Evolutionary conservation across 2,888 invertebrate genomes (phyloP), one percentile per base, ranked within the genome.

Genomic region (Eurytoma californica): DNA sequence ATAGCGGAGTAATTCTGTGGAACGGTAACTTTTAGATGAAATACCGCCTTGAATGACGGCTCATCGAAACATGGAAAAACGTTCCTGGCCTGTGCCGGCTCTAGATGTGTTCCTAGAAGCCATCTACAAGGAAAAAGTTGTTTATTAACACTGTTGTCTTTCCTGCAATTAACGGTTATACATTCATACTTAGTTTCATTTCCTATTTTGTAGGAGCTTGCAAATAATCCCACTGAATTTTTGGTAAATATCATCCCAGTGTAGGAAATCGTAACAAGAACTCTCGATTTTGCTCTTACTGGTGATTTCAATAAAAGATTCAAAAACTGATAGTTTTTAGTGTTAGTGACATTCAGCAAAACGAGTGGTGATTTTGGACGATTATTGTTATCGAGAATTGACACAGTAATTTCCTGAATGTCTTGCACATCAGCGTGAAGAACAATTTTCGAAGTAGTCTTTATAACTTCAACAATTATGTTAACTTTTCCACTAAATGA

Each of bases 1-100:
- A 74, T 24, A 14, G 60, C 74, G 9, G 58, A 20, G 20, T 74
- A 74, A 30, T 58, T 66, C 51, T 66, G 4, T 7, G 67, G 74
- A 18, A 51, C 55, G 18, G 14, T 30, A 3, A 74, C 74, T 9
- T 9, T 74, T 3, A 74, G 3, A 3, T 74, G 28, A 18, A 74
- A 74, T 5, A 30, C 20, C 4, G 74, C 74, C 55, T 60, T 74
- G 0, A 74, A 67, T 7, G 47, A 55, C 9, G 74, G 74, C 9
- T 74, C 74, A 20, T 74, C 74, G 18, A 74, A 74, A 20, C 67
- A 74, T 3, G 74, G 74, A 30, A 74, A 67, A 14, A 67, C 24
- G 0, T 28, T 28, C 24, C 74, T 51, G 0, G 74, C 74, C 14
- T n/a, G 28, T 12, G 60, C 60, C 28, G 74, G 58, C 28, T 58